Evolutionary conservation across 2,113 vertebrate species (phyloP).

Genomic region (Ursus arctos): DNA sequence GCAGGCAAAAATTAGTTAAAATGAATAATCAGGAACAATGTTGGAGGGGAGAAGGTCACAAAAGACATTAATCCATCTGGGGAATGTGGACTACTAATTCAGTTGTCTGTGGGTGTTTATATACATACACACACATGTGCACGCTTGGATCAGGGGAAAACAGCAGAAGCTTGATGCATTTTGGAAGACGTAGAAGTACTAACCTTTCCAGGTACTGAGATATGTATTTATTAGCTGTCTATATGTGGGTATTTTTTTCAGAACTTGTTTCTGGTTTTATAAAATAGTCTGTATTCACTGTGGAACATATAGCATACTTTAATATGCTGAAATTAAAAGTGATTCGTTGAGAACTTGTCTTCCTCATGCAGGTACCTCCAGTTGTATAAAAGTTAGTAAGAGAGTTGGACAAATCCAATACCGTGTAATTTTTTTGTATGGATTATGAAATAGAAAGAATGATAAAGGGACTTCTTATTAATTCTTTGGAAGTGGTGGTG

Average conservation of each 20-base stretch:
- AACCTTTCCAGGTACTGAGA: too few species aligned
- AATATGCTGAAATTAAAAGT: neutral
- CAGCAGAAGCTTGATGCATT: too few species aligned
- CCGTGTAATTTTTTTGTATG: neutral
- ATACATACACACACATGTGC: neutral
- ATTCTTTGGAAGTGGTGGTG: too few species aligned
- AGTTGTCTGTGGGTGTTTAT: neutral
- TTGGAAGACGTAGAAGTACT: too few species aligned
- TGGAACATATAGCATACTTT: too few species aligned
- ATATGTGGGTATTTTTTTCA: too few species aligned
- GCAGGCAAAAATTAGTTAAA: too few species aligned
- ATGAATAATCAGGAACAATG: constrained; percentile 2
- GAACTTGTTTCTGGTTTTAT: too few species aligned
- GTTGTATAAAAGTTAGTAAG: neutral
- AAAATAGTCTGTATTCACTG: too few species aligned
- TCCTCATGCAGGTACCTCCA: neutral
- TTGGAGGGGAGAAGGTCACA: neutral
- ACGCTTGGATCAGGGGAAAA: too few species aligned
- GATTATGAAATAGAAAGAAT: constrained; percentile 30
- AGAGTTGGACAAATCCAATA: neutral
- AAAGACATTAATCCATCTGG: neutral
- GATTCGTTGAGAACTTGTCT: constrained; percentile 47
- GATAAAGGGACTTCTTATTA: neutral
- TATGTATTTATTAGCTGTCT: too few species aligned
- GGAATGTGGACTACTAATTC: neutral